Base-by-base conservation (phyloP, 1,140 invertebrate genomes). In the Zophobas atratus region DNA sequence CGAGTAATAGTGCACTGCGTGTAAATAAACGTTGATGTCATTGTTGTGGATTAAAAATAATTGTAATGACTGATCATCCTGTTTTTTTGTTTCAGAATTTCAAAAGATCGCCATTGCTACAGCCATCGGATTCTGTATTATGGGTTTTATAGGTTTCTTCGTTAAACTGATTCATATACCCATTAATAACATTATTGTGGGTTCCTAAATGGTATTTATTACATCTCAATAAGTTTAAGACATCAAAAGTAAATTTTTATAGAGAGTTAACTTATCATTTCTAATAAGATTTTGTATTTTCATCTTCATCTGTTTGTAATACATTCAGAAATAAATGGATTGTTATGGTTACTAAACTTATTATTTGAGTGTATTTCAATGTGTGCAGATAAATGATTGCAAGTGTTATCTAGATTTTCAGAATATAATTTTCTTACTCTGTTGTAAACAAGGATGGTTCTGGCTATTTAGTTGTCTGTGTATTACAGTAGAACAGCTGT, bases 81-180 rank as follows among this genome's bases (percentile, higher is more conserved):
- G 8, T 70, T 78, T 75, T 85, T 86, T 84, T 78, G 74, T 92
- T 93, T 74, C 90, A 98, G 98, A 99, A 90, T 99, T 99, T 88
- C 98, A 99, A 87, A 99, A 99, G 89, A 99, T 99, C 87, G 98
- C 98, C 20, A 95, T 99, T 83, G 99, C 99, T 49, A 99, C 99
- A 79, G 99, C 98, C 0, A 99, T 99, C 86, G 99, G 98, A 63
- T 99, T 99, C 90, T 98, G 96, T 84, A 99, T 99, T 86, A 99
- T 99, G 99, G 99, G 99, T 57, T 99, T 99, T 88, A 99, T 99
- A 88, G 98, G 98, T 82, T 99, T 99, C 90, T 99, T 99, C 84
- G 98, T 99, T 2, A 99, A 99, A 89, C 90, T 99, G 71, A 99
- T 99, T 87, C 98, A 99, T 88, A 99, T 99, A 88, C 99, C 99